Conservation (phyloP, 2,888 invertebrate genomes). For the Eupithecia dodoneata region DNA sequence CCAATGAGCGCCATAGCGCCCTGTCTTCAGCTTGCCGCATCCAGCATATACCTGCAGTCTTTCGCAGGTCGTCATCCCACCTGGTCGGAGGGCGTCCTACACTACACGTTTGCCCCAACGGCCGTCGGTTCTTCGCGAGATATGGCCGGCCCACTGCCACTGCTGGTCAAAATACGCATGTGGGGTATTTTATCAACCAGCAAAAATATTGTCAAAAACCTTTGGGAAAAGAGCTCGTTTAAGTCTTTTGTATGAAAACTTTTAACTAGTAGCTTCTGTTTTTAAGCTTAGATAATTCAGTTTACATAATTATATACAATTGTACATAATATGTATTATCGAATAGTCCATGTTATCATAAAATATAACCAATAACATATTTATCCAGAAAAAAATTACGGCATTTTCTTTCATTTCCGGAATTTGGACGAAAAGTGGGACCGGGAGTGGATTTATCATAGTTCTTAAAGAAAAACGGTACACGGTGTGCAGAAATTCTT, state of each 20-base stretch:
- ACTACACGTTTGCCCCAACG: too few species aligned
- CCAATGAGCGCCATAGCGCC: too few species aligned
- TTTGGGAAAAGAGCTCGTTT: slow-evolving; percentile 13
- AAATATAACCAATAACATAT: neutral
- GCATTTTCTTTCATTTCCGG: neutral
- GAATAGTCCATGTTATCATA: neutral
- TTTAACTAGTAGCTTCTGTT: neutral
- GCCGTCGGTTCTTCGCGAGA: too few species aligned
- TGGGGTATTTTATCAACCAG: neutral
- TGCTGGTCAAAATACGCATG: neutral
- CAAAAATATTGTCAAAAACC: neutral
- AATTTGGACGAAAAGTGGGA: neutral
- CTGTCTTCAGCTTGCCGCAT: too few species aligned
- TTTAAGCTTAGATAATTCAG: neutral
- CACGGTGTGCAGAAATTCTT: neutral
- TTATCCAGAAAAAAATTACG: neutral
- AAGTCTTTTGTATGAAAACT: slow-evolving; percentile 19
- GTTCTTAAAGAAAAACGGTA: neutral
- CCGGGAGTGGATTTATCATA: neutral
- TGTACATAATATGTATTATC: too few species aligned
- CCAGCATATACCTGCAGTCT: too few species aligned
- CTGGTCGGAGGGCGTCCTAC: too few species aligned
- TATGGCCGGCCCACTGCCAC: too few species aligned
- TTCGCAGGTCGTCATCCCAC: too few species aligned
- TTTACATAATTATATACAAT: too few species aligned